Conservation (phyloP, 2,797 vertebrate species). For the Loriculus beryllinus region DNA sequence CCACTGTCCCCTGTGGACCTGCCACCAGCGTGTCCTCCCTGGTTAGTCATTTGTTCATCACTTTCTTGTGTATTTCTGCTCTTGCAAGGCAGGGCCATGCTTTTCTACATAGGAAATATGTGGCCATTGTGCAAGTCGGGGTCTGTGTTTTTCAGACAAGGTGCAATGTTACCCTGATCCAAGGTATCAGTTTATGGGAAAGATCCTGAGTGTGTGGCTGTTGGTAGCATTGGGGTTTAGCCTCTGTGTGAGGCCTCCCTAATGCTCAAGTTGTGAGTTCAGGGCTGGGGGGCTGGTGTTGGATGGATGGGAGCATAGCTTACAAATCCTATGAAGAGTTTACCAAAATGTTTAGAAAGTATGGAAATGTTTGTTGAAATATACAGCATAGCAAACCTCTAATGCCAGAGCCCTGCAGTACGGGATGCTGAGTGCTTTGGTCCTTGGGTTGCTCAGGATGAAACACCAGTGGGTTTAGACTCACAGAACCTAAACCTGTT, state of each 20-base stretch:
- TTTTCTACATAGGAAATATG: accelerated
- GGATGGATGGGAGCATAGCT: background rate
- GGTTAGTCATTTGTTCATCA: accelerated
- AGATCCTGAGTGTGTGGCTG: background rate
- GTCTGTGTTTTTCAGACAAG: background rate
- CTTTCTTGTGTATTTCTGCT: background rate
- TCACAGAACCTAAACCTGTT: background rate
- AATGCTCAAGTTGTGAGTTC: background rate
- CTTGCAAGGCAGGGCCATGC: background rate
- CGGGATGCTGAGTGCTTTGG: background rate
- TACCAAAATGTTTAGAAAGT: background rate
- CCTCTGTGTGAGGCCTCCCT: background rate
- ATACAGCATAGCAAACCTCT: background rate
- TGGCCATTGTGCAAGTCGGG: accelerated
- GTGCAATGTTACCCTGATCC: background rate
- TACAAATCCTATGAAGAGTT: background rate
- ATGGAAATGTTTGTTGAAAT: background rate
- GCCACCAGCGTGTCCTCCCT: accelerated
- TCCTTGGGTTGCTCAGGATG: background rate
- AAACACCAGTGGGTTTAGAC: background rate
- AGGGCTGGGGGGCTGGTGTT: background rate
- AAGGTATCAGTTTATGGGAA: accelerated
- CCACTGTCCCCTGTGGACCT: background rate
- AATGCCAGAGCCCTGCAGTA: background rate
- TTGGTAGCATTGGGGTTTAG: background rate